phyloP scores from a whole-genome alignment of 2,797 vertebrate genomes.

The Meda fulgida region DNA sequence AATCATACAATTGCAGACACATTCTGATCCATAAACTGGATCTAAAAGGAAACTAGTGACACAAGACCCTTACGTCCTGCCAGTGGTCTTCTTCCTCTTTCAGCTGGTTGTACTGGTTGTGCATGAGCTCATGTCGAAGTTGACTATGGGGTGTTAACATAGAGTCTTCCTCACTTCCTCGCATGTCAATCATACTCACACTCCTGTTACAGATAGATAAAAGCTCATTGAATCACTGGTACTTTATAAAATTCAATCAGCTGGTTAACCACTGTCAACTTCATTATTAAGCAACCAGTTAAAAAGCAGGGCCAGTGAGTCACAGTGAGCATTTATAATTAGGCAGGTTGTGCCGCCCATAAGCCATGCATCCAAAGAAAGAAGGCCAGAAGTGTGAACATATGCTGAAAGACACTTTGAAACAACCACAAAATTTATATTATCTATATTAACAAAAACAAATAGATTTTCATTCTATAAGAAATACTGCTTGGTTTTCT shows the following conservation, averaged over 20 bases:
- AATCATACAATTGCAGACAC: slow-evolving; percentile 2
- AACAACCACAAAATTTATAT: neutral
- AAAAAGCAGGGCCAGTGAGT: neutral
- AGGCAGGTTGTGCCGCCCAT: neutral
- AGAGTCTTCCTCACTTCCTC: slow-evolving; percentile 83
- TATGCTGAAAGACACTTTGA: neutral
- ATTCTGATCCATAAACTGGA: neutral
- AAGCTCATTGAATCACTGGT: neutral
- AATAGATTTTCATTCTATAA: neutral
- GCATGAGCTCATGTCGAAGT: slow-evolving; percentile 91
- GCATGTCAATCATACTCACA: slow-evolving; percentile 95
- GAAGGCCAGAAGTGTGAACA: neutral
- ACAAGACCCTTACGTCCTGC: slow-evolving; percentile 88
- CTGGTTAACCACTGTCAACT: neutral
- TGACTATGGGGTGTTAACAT: slow-evolving; percentile 87
- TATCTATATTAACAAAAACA: neutral
- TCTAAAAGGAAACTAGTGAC: neutral
- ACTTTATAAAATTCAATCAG: neutral
- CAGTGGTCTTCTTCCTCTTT: slow-evolving; percentile 95
- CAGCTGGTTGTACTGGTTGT: slow-evolving; percentile 87
- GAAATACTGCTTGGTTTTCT: neutral
- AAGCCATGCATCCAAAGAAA: slow-evolving; percentile 43
- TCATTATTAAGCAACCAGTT: slow-evolving; percentile 20
- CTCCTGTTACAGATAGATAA: slow-evolving; percentile 77
- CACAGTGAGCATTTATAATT: neutral